Evolutionary conservation across 2,888 invertebrate species (phyloP).

Genomic region (Drosophila monieri): DNA sequence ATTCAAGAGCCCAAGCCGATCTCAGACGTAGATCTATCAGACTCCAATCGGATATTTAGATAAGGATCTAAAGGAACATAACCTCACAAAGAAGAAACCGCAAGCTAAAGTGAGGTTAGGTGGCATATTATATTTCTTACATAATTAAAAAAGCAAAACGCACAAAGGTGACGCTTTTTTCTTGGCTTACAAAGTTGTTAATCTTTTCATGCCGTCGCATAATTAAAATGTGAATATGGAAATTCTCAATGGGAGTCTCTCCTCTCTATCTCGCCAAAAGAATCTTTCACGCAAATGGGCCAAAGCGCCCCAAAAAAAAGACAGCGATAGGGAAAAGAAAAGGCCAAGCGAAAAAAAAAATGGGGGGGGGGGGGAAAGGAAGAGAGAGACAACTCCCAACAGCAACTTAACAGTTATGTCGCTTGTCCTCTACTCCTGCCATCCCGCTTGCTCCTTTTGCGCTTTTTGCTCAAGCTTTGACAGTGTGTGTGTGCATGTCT

Average conservation of each 20-base stretch:
- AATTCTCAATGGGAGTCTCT: constrained; percentile 61
- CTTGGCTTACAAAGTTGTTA: constrained; percentile 70
- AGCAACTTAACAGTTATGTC: constrained; percentile 63
- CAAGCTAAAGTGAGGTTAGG: constrained; percentile 7
- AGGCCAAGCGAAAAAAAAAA: constrained; percentile 24
- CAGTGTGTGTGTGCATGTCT: neutral
- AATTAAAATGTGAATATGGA: constrained; percentile 82
- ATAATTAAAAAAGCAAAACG: constrained; percentile 66
- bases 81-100: neutral
- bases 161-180: constrained; percentile 45
- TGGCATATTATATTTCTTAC: constrained; percentile 53
- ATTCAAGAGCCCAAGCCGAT: neutral
- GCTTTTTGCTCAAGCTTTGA: constrained; percentile 20
- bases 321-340: constrained; percentile 42
- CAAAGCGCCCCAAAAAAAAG: constrained; percentile 27
- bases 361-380: neutral
- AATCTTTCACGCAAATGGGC: constrained; percentile 34
- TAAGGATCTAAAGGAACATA: neutral
- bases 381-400: constrained; percentile 27
- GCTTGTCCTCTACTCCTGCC: constrained; percentile 37
- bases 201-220: constrained; percentile 84
- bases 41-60: too few relatives aligned
- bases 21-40: too few relatives aligned
- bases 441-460: constrained; percentile 48
- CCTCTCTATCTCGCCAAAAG: constrained; percentile 4